These are phyloP conservation scores for Sebastes oblongus DNA, from an alignment of 2,797 vertebrate genomes.

Conservation along the genomic window DNA sequence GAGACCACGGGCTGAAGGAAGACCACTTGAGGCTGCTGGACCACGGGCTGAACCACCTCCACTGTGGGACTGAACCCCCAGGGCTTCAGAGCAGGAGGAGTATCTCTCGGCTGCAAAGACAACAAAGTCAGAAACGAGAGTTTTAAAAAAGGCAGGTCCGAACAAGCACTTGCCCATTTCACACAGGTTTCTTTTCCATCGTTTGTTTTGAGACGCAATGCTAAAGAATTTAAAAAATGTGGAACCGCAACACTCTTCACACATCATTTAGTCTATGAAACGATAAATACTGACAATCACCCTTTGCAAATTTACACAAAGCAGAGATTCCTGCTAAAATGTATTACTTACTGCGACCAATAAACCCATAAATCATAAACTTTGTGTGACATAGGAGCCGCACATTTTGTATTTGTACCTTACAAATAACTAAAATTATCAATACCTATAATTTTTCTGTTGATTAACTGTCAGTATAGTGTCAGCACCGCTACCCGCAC, in stretches of 20 bases:
- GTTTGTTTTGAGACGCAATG: not conserved
- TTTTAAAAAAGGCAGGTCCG: not conserved
- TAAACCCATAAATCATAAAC: not conserved
- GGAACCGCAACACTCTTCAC: not conserved
- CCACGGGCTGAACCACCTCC: constrained; percentile 79
- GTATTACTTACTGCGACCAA: not conserved
- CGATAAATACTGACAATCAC: not conserved
- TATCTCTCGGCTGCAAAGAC: constrained; percentile 75
- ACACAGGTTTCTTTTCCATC: not conserved
- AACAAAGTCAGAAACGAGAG: constrained; percentile 5
- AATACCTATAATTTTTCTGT: not conserved
- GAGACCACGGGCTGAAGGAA: constrained; percentile 78
- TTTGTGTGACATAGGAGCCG: no score
- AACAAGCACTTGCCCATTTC: not conserved
- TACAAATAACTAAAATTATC: not conserved
- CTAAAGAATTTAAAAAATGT: no score
- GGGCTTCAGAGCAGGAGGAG: constrained; percentile 80
- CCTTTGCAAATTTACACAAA: not conserved
- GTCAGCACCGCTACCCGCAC: not conserved
- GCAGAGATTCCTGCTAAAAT: not conserved
- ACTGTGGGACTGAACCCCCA: constrained; percentile 84
- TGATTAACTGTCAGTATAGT: not conserved
- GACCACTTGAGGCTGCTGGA: constrained; percentile 85
- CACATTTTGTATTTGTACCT: not conserved
- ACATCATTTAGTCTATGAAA: not conserved